Evolutionary conservation across 2,888 invertebrate species (phyloP), one percentile per base, ranked within the genome.

Genomic region (Euspilapteryx auroguttella): DNA sequence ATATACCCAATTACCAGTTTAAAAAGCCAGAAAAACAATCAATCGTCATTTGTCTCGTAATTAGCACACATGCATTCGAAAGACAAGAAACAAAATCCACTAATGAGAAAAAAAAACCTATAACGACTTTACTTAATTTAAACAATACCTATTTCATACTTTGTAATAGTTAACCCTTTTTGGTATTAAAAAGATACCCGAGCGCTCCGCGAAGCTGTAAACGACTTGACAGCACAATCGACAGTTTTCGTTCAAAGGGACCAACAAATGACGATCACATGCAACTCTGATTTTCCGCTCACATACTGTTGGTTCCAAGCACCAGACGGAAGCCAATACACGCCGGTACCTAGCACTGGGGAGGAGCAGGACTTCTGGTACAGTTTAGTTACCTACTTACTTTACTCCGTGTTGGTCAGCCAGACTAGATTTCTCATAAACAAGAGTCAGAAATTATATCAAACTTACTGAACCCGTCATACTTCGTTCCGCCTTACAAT

Each of bases 271-370:
- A 57, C 49, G 1, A 43, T 77, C 5, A 45, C 39, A 32, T 76
- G 76, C 29, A 46, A 44, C 2, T 61, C 63, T 0, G 54, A 57
- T 0, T 42, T 45, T 3, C 55, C 69, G 0, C 46, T 77, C 3
- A 40, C 47, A 2, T 77, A 77, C 38, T 77, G 76, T 40, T 76
- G 76, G 76, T 73, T 66, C 38, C 59, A 58, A 32, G 65, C 68
- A 31, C 73, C 75, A 0, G 63, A 73, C 24, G 69, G 76, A 0
- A 41, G 53, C 0, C 64, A 65, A 33, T 68, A 44, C 34, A 62
- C 68, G 1, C 69, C 73, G 1, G 48, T 53, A 3, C 44, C 40
- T 9, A 37, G 45, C 2, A 33, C 37, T 1, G 29, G 37, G 13
- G 50, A 53, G 3, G 37, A 47, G 11, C 56, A 53, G 32, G 27